A percentile compares a stretch with the other conserved stretches of the same genome.
phyloP scores from a whole-genome alignment of 1,140 invertebrate genomes.

The Drosophila yakuba region DNA sequence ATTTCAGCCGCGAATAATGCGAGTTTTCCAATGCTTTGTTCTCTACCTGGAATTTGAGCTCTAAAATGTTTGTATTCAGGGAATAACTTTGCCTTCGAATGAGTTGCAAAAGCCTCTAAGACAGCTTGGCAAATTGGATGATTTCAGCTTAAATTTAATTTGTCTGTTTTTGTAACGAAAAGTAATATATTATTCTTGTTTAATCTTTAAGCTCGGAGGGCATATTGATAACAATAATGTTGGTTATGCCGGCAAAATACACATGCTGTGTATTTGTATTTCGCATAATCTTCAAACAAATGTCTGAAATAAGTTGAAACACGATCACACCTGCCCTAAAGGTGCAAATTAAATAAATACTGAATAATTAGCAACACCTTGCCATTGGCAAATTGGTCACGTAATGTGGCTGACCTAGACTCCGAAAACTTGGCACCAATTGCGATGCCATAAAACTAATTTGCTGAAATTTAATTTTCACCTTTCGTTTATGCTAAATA shows the following conservation, averaged over 20 bases:
- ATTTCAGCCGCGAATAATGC: slow-evolving; percentile 41
- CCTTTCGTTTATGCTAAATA: slow-evolving; percentile 55
- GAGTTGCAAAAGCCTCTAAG: not conserved
- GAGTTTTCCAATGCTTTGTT: slow-evolving; percentile 20
- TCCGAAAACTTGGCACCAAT: slow-evolving; percentile 15
- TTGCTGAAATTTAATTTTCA: slow-evolving; percentile 77
- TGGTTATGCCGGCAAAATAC: not conserved
- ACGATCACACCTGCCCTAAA: slow-evolving; percentile 10
- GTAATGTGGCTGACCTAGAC: slow-evolving; percentile 35
- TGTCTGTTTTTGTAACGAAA: not conserved
- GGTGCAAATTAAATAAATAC: slow-evolving; percentile 34
- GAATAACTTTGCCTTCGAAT: slow-evolving; percentile 14
- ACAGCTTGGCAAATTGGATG: not conserved
- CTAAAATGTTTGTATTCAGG: slow-evolving; percentile 18
- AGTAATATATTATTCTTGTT: not conserved
- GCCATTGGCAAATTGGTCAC: slow-evolving; percentile 47
- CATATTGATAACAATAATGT: slow-evolving; percentile 1
- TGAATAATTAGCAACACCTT: slow-evolving; percentile 38
- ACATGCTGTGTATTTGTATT: slow-evolving; percentile 9
- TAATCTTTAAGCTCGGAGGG: not conserved
- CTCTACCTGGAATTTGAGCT: slow-evolving; percentile 48
- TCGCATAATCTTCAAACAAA: not conserved
- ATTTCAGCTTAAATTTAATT: not conserved
- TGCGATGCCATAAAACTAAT: slow-evolving; percentile 74
- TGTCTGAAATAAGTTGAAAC: slow-evolving; percentile 1